Percentiles rank a stretch among this genome's conserved stretches.
phyloP scores from a whole-genome alignment of 2,113 vertebrate genomes.

The Triplophysa dalaica region DNA sequence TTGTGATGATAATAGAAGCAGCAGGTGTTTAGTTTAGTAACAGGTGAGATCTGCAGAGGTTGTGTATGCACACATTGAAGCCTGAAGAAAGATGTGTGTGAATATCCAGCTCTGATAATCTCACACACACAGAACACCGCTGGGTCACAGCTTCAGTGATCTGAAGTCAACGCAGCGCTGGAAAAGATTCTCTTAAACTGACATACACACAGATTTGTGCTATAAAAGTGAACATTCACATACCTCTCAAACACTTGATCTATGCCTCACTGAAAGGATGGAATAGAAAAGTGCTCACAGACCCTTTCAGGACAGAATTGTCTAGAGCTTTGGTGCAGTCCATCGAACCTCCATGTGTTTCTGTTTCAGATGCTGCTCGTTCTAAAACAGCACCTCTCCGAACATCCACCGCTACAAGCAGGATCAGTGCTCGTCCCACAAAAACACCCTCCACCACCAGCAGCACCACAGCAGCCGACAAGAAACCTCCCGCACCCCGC shows the following conservation, averaged over 20 bases:
- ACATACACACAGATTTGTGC: neutral
- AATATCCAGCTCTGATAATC: neutral
- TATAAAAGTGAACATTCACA: constrained; percentile 54
- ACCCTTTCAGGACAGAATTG: too few relatives aligned
- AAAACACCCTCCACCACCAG: constrained; percentile 61
- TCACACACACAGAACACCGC: neutral
- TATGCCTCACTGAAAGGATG: neutral
- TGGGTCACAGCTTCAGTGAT: neutral
- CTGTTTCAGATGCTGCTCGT: constrained; percentile 64
- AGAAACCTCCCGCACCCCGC: constrained; percentile 72
- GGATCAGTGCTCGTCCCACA: constrained; percentile 62
- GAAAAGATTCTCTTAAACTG: constrained; percentile 16
- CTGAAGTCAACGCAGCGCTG: neutral
- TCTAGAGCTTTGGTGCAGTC: too few relatives aligned
- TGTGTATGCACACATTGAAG: neutral
- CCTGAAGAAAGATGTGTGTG: too few relatives aligned
- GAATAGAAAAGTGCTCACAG: too few relatives aligned
- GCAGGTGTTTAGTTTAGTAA: neutral
- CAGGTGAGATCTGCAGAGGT: neutral
- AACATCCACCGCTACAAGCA: constrained; percentile 49
- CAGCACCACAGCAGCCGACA: constrained; percentile 69
- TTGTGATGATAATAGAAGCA: neutral
- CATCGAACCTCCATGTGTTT: neutral
- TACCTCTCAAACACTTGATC: neutral
- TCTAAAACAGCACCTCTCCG: constrained; percentile 70